Evolutionary conservation across 2,888 invertebrate species (phyloP), one percentile per base, ranked within the genome.

Genomic region (Pollenia labialis): DNA sequence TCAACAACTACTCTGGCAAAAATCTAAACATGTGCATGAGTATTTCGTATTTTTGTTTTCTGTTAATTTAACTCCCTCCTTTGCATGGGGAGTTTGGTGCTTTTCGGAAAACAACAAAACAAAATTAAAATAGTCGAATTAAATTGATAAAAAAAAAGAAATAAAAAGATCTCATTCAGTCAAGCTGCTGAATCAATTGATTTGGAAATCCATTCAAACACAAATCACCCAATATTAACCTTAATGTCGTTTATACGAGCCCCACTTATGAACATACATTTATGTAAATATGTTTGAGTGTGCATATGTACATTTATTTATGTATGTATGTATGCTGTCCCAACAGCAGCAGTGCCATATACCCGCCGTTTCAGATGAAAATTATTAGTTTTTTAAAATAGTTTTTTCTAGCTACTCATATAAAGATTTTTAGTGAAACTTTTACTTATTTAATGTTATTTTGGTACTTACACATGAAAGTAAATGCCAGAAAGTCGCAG

Each of bases 101-200:
- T 23, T 66, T 81, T 58, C 81, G 71, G 79, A 87, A 64, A 83
- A 81, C 81, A 74, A 76, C 62, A 76, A 80, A 74, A 76, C 62
- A 76, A 80, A n/a, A 76, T 3, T 60, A 52, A 68, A 60, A 71
- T 60, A 60, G 42, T 42, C 76, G 60, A 32, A 50, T 60, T 14
- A 79, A 72, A 76, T 62, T 69, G 44, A 18, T 44, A 48, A 74
- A 71, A 79, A 23, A 80, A 79, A 42, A 18, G 54, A 18, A 52
- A 56, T 11, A 56, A 76, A 77, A 80, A 80, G 75, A 87, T 82
- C 88, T 81, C 86, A 86, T 87, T 87, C 86, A 81, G 81, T 83
- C 88, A 88, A 88, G 88, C 88, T 88, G 88, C 83, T 86, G 85
- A 85, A 77, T 81, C 77, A 85, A 88, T 87, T 88, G 88, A 87